Conservation (phyloP, 1,140 invertebrate species). For the Drosophila melanica region DNA sequence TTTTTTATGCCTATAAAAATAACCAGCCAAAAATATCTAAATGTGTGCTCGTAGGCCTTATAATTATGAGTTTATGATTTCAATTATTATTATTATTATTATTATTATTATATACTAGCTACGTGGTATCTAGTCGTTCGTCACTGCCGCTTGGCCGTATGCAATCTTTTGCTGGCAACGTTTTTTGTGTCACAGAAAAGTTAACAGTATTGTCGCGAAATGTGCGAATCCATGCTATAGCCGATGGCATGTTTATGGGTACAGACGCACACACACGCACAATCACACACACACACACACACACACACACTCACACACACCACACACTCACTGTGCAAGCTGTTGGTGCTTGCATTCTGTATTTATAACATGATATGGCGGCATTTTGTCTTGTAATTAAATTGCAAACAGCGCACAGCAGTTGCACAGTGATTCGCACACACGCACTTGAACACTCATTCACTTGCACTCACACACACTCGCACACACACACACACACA, state of each 20-base stretch:
- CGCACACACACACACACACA: conserved; percentile 4
- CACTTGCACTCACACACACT: conserved; percentile 5
- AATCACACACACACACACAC: conserved; percentile 7
- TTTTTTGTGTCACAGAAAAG: conserved; percentile 9
- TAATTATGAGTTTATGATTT: too few species aligned
- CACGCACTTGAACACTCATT: conserved; percentile 7
- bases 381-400: conserved; percentile 78
- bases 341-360: conserved; percentile 52
- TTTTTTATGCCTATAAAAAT: too few species aligned
- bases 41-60: too few species aligned
- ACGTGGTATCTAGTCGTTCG: neutral
- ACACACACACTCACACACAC: conserved; percentile 14
- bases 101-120: neutral
- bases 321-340: neutral
- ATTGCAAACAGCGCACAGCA: conserved; percentile 45
- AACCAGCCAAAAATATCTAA: too few species aligned
- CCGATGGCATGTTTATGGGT: conserved; percentile 8
- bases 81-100: too few species aligned
- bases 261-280: conserved; percentile 10
- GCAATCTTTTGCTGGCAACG: neutral
- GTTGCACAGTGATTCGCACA: conserved; percentile 14
- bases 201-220: conserved; percentile 12
- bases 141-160: neutral
- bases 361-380: conserved; percentile 70
- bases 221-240: neutral